A percentile compares a stretch with the other conserved stretches of the same genome.
These are phyloP conservation scores for Tachypleus tridentatus DNA, from an alignment of 1,140 invertebrate genomes.

Conservation along the genomic window DNA sequence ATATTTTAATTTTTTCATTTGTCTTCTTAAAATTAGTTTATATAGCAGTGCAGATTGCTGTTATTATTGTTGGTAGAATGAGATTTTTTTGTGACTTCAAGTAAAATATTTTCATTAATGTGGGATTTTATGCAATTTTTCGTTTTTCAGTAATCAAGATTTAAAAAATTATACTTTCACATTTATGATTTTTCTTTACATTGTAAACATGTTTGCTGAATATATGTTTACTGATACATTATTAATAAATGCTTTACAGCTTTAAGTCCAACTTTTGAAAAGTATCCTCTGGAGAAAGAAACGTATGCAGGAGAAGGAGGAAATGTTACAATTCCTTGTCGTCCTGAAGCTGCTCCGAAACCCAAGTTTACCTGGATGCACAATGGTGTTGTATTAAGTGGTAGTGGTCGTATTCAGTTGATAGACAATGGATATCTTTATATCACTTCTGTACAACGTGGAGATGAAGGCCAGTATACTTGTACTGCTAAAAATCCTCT, in stretches of 20 bases:
- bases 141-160: background rate
- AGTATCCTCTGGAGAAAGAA: slow-evolving; percentile 71
- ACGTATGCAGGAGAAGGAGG: slow-evolving; percentile 80
- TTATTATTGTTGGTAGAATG: no score
- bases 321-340: slow-evolving; percentile 81
- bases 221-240: background rate
- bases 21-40: no score
- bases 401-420: slow-evolving; percentile 57
- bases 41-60: no score
- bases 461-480: slow-evolving; percentile 77
- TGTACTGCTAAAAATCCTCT: slow-evolving; percentile 70
- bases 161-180: no score
- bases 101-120: no score
- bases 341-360: slow-evolving; percentile 84
- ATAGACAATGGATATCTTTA: slow-evolving; percentile 69
- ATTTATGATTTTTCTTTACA: no score
- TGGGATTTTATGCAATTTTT: background rate
- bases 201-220: background rate
- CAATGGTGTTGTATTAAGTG: slow-evolving; percentile 58
- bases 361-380: slow-evolving; percentile 85
- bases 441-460: slow-evolving; percentile 70
- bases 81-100: no score
- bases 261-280: slow-evolving; percentile 78
- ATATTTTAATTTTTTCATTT: no score
- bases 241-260: slow-evolving; percentile 38